Percentiles rank a stretch among this genome's conserved stretches.
These are phyloP conservation scores for Thaleichthys pacificus DNA, from an alignment of 2,797 vertebrate species.

Conservation along the genomic window DNA sequence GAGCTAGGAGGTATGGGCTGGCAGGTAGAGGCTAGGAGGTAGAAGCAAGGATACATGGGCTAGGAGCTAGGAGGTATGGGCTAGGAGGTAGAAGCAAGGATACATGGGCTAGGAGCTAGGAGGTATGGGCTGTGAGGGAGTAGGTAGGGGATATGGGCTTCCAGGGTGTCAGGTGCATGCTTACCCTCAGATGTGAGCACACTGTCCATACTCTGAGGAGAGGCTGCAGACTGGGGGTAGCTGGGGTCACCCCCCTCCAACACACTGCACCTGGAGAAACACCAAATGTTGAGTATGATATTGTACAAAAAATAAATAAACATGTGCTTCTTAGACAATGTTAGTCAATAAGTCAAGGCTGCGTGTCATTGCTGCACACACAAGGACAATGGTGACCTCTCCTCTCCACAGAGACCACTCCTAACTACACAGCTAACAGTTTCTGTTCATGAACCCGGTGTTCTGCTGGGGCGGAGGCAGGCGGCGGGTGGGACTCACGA, in stretches of 20 bases:
- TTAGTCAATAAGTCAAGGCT: neutral
- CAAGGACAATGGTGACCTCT: too few species aligned
- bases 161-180: neutral
- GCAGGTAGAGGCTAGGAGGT: too few species aligned
- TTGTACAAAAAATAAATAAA: neutral
- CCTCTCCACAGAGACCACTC: neutral
- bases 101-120: too few species aligned
- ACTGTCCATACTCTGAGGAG: slow-evolving; percentile 94
- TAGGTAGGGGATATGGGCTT: too few species aligned
- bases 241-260: slow-evolving; percentile 83
- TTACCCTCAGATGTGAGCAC: slow-evolving; percentile 87
- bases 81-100: too few species aligned
- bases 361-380: too few species aligned
- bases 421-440: neutral
- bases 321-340: neutral
- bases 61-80: too few species aligned
- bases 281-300: too few species aligned
- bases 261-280: slow-evolving; percentile 80
- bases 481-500: slow-evolving; percentile 80
- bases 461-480: neutral
- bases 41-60: too few species aligned
- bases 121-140: too few species aligned
- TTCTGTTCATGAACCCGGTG: too few species aligned
- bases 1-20: too few species aligned
- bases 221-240: slow-evolving; percentile 85